phyloP scores from a whole-genome alignment of 2,113 vertebrate species.

The Ophthalmolycus amberensis region DNA sequence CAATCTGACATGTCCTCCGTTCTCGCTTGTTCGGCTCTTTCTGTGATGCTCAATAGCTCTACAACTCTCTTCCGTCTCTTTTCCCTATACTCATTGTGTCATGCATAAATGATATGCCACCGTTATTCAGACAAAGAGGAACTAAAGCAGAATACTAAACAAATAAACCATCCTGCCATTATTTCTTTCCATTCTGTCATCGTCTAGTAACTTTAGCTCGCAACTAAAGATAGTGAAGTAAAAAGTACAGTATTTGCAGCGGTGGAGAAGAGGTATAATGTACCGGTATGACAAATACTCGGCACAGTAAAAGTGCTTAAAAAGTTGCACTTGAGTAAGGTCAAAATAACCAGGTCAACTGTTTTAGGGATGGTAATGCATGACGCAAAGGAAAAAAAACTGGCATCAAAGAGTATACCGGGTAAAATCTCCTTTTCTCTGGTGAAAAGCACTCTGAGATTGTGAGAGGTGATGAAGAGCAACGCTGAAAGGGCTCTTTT shows the following conservation, averaged over 20 bases:
- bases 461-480: background rate
- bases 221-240: no score
- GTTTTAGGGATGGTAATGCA: background rate
- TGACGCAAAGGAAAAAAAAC: background rate
- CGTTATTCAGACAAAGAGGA: no score
- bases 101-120: no score
- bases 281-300: background rate
- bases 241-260: no score
- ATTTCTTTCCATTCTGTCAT: no score
- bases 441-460: constrained; percentile 11
- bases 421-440: background rate
- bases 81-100: no score
- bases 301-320: no score
- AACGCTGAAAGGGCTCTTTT: constrained; percentile 5
- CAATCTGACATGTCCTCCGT: background rate
- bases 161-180: no score
- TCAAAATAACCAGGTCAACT: background rate
- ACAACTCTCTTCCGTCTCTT: background rate
- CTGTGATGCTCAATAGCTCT: background rate
- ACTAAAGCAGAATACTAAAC: no score
- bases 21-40: background rate
- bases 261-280: background rate
- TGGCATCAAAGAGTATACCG: background rate
- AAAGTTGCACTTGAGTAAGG: background rate
- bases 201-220: no score